Percentiles rank a stretch among this genome's conserved stretches.
These are phyloP conservation scores for Caradrina kadenii DNA, from an alignment of 2,888 invertebrate species.

Conservation along the genomic window DNA sequence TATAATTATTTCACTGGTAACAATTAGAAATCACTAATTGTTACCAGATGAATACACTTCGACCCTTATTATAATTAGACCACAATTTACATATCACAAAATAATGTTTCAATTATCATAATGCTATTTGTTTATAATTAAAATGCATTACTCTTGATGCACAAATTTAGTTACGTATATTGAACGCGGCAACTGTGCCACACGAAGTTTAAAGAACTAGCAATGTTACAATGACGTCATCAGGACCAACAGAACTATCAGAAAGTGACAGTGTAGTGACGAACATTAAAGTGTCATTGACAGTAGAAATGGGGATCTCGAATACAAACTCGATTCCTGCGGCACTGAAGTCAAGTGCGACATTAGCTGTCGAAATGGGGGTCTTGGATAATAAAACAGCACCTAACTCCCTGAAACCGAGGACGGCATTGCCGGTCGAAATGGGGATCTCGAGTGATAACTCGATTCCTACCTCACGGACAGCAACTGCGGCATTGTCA, in stretches of 20 bases:
- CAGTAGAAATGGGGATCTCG: conserved; percentile 51
- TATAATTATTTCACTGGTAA: conserved; percentile 17
- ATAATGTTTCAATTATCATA: conserved; percentile 67
- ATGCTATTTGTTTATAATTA: conserved; percentile 64
- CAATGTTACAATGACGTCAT: conserved; percentile 70
- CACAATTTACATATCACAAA: conserved; percentile 70
- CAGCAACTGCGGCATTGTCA: neutral
- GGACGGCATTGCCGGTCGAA: neutral
- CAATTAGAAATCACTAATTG: conserved; percentile 53
- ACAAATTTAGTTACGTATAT: conserved; percentile 40
- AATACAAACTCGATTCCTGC: conserved; percentile 22
- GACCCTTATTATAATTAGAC: conserved; percentile 74
- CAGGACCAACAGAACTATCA: conserved; percentile 59
- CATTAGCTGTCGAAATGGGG: conserved; percentile 30
- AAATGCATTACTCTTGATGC: conserved; percentile 28
- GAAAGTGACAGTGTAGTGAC: conserved; percentile 69
- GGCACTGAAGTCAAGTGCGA: conserved; percentile 5
- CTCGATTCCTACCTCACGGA: neutral
- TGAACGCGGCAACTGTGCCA: conserved; percentile 33
- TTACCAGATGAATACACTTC: conserved; percentile 78
- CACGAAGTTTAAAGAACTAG: conserved; percentile 40
- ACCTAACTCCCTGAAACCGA: conserved; percentile 14
- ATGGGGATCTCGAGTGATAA: neutral
- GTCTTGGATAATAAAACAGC: conserved; percentile 20
- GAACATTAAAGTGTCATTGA: conserved; percentile 51